Conservation (phyloP, 2,113 vertebrate genomes). For the Arenaria interpres region DNA sequence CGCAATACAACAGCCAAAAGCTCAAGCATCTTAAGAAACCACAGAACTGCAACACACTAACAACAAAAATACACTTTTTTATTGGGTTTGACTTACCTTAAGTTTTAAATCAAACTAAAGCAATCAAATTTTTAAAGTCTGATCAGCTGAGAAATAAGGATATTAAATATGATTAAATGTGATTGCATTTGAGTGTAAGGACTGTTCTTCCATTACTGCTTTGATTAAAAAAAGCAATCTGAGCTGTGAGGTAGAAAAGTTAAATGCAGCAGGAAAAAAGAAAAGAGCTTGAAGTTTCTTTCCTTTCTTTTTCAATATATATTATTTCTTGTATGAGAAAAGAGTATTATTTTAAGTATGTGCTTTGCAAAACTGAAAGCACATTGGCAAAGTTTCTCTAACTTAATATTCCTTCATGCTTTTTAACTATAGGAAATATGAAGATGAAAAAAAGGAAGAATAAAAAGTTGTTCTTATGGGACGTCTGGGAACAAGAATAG, state of each 20-base stretch:
- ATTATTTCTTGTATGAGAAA: slow-evolving; percentile 44
- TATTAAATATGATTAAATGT: slow-evolving; percentile 85
- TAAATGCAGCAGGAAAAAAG: slow-evolving; percentile 68
- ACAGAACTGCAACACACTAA: background rate
- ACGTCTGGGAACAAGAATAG: slow-evolving; percentile 28
- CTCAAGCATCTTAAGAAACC: background rate
- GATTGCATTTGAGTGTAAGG: slow-evolving; percentile 80
- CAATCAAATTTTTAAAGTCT: slow-evolving; percentile 79
- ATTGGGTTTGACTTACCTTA: slow-evolving; percentile 64
- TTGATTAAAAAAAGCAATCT: slow-evolving; percentile 85
- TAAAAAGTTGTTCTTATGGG: slow-evolving; percentile 43
- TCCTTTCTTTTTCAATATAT: slow-evolving; percentile 6
- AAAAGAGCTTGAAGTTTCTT: slow-evolving; percentile 50
- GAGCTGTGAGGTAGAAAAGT: slow-evolving; percentile 80
- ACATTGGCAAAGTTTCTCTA: slow-evolving; percentile 26
- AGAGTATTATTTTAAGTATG: slow-evolving; percentile 23
- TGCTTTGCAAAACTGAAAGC: slow-evolving; percentile 9
- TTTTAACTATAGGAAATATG: slow-evolving; percentile 60
- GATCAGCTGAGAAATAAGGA: slow-evolving; percentile 86
- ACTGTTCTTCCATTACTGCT: slow-evolving; percentile 83
- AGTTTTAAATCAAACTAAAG: slow-evolving; percentile 74
- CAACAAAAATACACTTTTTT: slow-evolving; percentile 61
- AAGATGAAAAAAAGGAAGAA: slow-evolving; percentile 15
- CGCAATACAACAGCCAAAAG: background rate
- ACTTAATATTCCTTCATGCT: slow-evolving; percentile 33